Percentiles rank a stretch among this genome's conserved stretches.
Conservation (phyloP, 92 coral and sea anemone species). For the Porites lobata region DNA sequence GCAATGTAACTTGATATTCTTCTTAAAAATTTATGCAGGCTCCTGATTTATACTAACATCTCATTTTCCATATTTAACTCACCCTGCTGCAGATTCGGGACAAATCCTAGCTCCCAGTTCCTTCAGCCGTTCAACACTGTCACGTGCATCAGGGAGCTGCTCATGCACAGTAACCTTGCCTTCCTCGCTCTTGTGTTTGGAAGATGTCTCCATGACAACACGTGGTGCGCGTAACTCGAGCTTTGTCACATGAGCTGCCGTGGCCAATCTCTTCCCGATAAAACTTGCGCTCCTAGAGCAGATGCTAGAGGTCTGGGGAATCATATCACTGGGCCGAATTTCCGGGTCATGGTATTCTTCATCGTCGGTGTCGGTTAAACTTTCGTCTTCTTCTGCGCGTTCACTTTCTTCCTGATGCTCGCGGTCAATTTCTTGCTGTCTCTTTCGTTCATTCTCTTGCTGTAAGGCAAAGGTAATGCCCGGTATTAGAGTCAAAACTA, state of each 20-base stretch:
- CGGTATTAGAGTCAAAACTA: background rate
- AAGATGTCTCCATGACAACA: conserved; percentile 24
- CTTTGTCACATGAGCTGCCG: conserved; percentile 9
- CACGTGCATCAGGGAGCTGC: conserved; percentile 31
- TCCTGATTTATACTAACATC: too few relatives aligned
- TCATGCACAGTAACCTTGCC: conserved; percentile 7
- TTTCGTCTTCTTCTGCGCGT: background rate
- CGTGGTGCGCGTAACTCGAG: conserved; percentile 1
- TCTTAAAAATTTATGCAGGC: background rate
- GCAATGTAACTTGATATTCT: background rate
- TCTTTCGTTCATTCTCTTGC: conserved; percentile 18
- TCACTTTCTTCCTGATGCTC: background rate
- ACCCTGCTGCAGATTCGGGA: conserved; percentile 31
- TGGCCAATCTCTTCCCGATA: conserved; percentile 16
- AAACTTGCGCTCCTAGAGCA: conserved; percentile 11
- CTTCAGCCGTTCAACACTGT: conserved; percentile 23
- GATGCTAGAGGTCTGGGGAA: background rate
- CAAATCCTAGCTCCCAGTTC: conserved; percentile 9
- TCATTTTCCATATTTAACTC: background rate
- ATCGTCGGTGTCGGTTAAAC: conserved; percentile 8
- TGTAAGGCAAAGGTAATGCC: background rate
- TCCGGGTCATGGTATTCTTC: conserved; percentile 6
- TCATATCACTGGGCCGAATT: background rate
- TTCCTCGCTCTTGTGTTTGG: background rate
- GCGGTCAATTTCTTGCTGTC: conserved; percentile 18